Base-by-base conservation (phyloP, 2,797 vertebrate species). In the Taenioides sp. region DNA sequence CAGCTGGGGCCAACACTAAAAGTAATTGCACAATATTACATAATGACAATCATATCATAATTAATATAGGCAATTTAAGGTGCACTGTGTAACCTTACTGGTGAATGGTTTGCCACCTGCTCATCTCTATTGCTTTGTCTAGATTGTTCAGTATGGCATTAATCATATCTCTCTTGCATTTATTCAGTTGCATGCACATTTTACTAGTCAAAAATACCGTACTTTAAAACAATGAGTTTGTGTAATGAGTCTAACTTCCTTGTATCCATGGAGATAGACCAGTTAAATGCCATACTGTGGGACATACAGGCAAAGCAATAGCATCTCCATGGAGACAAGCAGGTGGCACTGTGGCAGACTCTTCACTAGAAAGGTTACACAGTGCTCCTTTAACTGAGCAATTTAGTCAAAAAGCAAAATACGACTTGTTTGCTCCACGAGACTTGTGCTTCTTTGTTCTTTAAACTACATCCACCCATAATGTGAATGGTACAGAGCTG, bases 391-490 rank as follows among this genome's bases (percentile, higher is more conserved):
- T 23, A 57, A 57, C 22, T 57, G 54, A 57, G n/a, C 55, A 25
- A 9, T 57, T 57, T 25, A 14, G 55, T 22, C 52, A 55, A 23
- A n/a, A 54, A 54, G 5, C 50, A 52, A 31, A 34, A 34, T 34
- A 1, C 3, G 3, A 31, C 28, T 31, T 5, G 0, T 34, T 34
- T 34, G 34, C 34, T 34, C 34, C 7, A 1, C 7, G 7, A 37
- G 0, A 37, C 9, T 37, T 37, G 34, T 37, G 34, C 34, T 73
- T 54, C 69, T 85, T 87, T 89, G 80, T 84, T 71, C 75, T 23
- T 50, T 55, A 67, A 22, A 64, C 31, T 49, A 55, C 67, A 76
- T 18, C 12, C 11, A 7, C 50, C 63, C 73, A 65, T 65, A 67
- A 82, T 61, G 60, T 49, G 73, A 84, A 76, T 37, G 64, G 63